These are phyloP conservation scores for Lampris megalopsis DNA, from an alignment of 2,113 vertebrate genomes.

Conservation along the genomic window DNA sequence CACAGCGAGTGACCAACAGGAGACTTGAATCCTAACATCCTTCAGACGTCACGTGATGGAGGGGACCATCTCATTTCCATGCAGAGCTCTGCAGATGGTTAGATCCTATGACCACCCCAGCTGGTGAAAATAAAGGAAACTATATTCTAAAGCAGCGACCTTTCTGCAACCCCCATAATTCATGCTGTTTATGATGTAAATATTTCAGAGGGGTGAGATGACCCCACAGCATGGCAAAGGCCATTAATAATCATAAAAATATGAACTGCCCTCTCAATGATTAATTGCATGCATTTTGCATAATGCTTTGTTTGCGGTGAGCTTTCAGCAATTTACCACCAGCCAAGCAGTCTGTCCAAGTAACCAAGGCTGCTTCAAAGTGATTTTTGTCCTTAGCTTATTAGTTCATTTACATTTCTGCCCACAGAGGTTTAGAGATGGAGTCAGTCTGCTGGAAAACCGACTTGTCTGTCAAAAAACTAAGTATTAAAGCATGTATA, in stretches of 20 bases:
- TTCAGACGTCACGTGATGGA: slow-evolving; percentile 49
- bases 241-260: slow-evolving; percentile 81
- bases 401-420: slow-evolving; percentile 29
- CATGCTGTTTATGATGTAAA: slow-evolving; percentile 81
- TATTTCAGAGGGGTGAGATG: slow-evolving; percentile 76
- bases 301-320: slow-evolving; percentile 76
- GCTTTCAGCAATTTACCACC: slow-evolving; percentile 69
- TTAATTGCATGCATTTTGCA: slow-evolving; percentile 76
- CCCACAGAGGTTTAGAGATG: slow-evolving; percentile 7
- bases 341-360: slow-evolving; percentile 55
- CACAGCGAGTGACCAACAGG: slow-evolving; percentile 37
- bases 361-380: slow-evolving; percentile 68
- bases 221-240: slow-evolving; percentile 71
- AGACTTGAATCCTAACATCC: slow-evolving; percentile 59
- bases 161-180: slow-evolving; percentile 70
- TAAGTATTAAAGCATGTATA: slow-evolving; percentile 4
- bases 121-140: slow-evolving; percentile 64
- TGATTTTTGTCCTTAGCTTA: slow-evolving; percentile 37
- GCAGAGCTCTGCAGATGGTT: slow-evolving; percentile 40
- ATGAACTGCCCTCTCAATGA: slow-evolving; percentile 62
- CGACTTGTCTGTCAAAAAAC: slow-evolving; percentile 1
- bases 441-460: slow-evolving; percentile 6
- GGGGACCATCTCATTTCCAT: slow-evolving; percentile 57
- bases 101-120: slow-evolving; percentile 42
- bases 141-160: slow-evolving; percentile 65